phyloP scores from a whole-genome alignment of 2,113 vertebrate genomes.

The Sakesphorus luctuosus region DNA sequence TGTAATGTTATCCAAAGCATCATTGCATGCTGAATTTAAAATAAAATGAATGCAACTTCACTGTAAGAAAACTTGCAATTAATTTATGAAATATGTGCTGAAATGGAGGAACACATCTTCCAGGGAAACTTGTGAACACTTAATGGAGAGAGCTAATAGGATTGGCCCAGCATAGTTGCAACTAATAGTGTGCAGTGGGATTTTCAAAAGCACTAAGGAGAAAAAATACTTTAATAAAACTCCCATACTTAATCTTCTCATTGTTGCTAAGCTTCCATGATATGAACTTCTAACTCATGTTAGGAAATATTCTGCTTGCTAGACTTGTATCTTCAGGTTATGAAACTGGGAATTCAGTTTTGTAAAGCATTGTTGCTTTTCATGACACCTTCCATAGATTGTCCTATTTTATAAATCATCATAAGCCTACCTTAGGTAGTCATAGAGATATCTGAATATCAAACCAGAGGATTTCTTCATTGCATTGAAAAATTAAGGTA shows the following conservation, averaged over 20 bases:
- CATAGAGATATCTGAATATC: not conserved
- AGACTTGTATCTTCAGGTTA: not conserved
- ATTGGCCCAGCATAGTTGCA: not conserved
- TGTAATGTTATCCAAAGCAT: not conserved
- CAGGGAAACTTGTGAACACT: not conserved
- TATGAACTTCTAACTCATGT: not conserved
- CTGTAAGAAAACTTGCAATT: not conserved
- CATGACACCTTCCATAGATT: rapidly evolving
- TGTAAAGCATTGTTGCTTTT: not conserved
- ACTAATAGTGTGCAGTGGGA: not conserved
- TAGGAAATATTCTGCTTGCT: not conserved
- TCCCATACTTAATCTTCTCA: conserved; percentile 28
- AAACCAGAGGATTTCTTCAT: not conserved
- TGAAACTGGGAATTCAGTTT: not conserved
- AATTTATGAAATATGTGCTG: not conserved
- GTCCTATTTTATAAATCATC: not conserved
- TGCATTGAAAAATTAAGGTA: not conserved
- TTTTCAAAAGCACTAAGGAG: conserved; percentile 38
- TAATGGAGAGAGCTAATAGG: conserved; percentile 13
- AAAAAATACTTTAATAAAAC: conserved; percentile 20
- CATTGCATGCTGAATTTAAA: not conserved
- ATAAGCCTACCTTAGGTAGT: not conserved
- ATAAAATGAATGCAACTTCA: not conserved
- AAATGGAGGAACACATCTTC: not conserved
- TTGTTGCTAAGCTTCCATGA: conserved; percentile 18